Evolutionary conservation across 1,140 invertebrate genomes (phyloP).

Genomic region (Sitophilus oryzae): DNA sequence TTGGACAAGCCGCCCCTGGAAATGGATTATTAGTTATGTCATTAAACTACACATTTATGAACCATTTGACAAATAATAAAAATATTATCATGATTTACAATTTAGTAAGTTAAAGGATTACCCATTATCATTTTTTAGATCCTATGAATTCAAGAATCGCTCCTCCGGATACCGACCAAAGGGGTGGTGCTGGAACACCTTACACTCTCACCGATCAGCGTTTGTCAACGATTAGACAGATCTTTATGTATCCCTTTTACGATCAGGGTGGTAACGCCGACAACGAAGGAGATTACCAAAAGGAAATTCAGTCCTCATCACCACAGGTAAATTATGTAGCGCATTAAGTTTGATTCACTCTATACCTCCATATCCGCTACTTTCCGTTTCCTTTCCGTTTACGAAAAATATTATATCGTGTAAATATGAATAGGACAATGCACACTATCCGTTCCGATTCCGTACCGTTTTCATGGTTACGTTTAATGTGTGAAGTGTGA

Average conservation of each 20-base stretch:
- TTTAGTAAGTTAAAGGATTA: not conserved
- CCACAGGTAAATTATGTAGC: conserved; percentile 57
- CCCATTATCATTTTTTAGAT: conserved; percentile 31
- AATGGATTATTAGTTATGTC: not conserved
- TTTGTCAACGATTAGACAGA: conserved; percentile 59
- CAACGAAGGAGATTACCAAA: conserved; percentile 73
- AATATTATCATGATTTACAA: not conserved
- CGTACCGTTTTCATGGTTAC: no score
- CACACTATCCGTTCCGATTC: no score
- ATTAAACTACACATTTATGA: not conserved
- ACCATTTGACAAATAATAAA: not conserved
- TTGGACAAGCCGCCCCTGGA: no score
- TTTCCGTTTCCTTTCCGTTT: no score
- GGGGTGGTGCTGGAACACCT: conserved; percentile 32
- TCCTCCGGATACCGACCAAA: conserved; percentile 43
- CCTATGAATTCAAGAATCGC: conserved; percentile 44
- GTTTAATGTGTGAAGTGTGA: no score
- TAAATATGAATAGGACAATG: no score
- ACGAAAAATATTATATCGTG: no score
- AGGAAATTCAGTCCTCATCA: conserved; percentile 73
- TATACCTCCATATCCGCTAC: no score
- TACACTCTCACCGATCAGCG: conserved; percentile 60
- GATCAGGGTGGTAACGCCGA: conserved; percentile 67
- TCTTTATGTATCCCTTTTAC: conserved; percentile 84
- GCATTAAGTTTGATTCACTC: no score